Conservation (phyloP, 2,888 invertebrate species). For the Eristalis tenax region DNA sequence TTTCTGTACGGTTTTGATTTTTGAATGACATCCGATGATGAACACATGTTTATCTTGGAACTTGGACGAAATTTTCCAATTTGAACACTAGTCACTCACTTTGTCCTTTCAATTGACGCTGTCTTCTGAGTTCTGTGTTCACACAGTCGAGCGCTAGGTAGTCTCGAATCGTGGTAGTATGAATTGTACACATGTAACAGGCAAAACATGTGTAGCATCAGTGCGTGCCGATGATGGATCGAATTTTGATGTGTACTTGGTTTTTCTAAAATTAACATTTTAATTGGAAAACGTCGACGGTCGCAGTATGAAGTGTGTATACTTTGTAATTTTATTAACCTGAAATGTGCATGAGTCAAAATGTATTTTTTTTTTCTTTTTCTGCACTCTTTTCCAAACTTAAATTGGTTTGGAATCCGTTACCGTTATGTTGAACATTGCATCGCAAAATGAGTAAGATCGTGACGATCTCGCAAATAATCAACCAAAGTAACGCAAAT, state of each 20-base stretch:
- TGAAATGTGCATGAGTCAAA: constrained; percentile 45
- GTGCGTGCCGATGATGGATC: constrained; percentile 63
- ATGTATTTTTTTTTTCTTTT: background rate
- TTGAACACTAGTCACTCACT: constrained; percentile 72
- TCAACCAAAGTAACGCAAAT: background rate
- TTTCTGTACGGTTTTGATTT: constrained; percentile 72
- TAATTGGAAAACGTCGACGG: constrained; percentile 67
- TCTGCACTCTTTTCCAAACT: background rate
- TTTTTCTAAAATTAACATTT: constrained; percentile 71
- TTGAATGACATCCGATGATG: constrained; percentile 77
- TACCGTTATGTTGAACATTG: constrained; percentile 16
- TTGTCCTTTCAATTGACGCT: constrained; percentile 70
- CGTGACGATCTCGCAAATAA: background rate
- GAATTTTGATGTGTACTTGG: constrained; percentile 60
- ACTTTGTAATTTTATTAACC: constrained; percentile 67
- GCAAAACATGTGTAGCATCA: constrained; percentile 48
- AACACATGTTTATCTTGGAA: constrained; percentile 76
- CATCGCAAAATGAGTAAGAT: constrained; percentile 40
- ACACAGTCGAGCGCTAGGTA: constrained; percentile 8
- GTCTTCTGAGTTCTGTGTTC: constrained; percentile 34
- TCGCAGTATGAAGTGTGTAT: constrained; percentile 59
- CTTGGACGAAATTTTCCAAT: constrained; percentile 71
- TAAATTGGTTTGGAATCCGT: background rate
- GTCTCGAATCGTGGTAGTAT: constrained; percentile 5
- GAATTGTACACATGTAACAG: constrained; percentile 33